These are phyloP conservation scores for Metaphire vulgaris DNA, from an alignment of 1,140 invertebrate species.

Conservation along the genomic window DNA sequence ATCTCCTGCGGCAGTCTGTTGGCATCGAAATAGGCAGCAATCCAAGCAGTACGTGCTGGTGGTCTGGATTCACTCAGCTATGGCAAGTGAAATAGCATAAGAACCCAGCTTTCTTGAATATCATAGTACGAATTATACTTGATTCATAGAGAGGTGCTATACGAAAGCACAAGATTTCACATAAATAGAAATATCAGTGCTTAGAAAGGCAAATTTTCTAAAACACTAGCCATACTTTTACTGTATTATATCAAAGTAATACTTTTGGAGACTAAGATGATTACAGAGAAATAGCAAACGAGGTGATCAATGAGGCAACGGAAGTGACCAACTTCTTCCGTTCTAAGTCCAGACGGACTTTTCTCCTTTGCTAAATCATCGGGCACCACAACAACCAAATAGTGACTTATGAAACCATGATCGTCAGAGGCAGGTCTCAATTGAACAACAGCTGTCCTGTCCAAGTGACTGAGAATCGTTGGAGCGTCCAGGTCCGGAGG, in stretches of 20 bases:
- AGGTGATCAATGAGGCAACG: no score
- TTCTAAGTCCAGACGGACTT: constrained; percentile 80
- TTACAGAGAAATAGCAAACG: constrained; percentile 6
- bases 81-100: no score
- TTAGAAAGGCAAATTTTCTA: no score
- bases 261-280: no score
- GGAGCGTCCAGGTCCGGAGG: constrained; percentile 91
- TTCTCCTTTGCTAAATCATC: constrained; percentile 67
- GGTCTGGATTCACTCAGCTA: constrained; percentile 14
- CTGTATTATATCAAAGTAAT: no score
- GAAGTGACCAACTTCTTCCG: no score
- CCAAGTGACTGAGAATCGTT: constrained; percentile 77
- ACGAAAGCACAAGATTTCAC: no score
- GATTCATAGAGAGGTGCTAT: no score
- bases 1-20: constrained; percentile 85
- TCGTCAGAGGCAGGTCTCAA: constrained; percentile 92
- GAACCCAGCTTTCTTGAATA: no score
- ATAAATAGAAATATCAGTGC: no score
- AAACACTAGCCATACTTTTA: no score
- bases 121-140: no score
- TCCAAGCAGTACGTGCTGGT: constrained; percentile 61
- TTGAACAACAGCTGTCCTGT: constrained; percentile 82
- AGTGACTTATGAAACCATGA: constrained; percentile 95
- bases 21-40: constrained; percentile 85
- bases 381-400: constrained; percentile 91